These are phyloP conservation scores for Cosmorhoe ocellata DNA, from an alignment of 2,888 invertebrate genomes.

Conservation along the genomic window DNA sequence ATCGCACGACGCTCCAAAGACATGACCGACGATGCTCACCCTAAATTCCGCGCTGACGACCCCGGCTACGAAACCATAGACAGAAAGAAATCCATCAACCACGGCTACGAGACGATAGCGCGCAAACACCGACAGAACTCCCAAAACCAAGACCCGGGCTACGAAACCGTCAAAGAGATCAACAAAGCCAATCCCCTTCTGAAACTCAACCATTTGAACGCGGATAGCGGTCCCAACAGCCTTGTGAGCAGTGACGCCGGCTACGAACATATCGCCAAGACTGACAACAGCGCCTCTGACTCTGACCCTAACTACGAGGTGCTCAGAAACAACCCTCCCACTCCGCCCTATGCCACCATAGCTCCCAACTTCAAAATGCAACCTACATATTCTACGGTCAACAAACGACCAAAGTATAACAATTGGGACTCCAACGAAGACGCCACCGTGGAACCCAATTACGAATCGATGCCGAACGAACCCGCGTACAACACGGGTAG, in stretches of 20 bases:
- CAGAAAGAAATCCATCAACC: constrained; percentile 69
- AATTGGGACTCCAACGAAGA: constrained; percentile 81
- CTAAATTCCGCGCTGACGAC: constrained; percentile 70
- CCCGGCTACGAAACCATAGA: constrained; percentile 79
- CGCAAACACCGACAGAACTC: constrained; percentile 67
- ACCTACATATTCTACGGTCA: constrained; percentile 81
- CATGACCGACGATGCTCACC: constrained; percentile 46
- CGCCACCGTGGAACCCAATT: constrained; percentile 86
- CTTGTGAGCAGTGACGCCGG: constrained; percentile 86
- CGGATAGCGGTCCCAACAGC: constrained; percentile 83
- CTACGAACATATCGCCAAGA: constrained; percentile 85
- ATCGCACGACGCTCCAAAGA: constrained; percentile 57
- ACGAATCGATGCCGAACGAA: constrained; percentile 87
- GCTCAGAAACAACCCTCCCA: constrained; percentile 81
- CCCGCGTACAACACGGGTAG: constrained; percentile 86
- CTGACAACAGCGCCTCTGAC: constrained; percentile 79
- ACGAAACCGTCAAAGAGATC: constrained; percentile 82
- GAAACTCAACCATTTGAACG: constrained; percentile 57
- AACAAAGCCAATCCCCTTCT: constrained; percentile 59
- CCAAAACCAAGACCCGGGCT: constrained; percentile 82
- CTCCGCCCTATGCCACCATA: constrained; percentile 76
- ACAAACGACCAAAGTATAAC: constrained; percentile 78
- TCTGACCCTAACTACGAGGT: constrained; percentile 92
- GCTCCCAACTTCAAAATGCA: constrained; percentile 69
- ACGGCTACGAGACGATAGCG: constrained; percentile 84